Percentiles rank a stretch among this genome's conserved stretches.
Conservation (phyloP, 64 coral and sea anemone species). For the Montipora capricornis region DNA sequence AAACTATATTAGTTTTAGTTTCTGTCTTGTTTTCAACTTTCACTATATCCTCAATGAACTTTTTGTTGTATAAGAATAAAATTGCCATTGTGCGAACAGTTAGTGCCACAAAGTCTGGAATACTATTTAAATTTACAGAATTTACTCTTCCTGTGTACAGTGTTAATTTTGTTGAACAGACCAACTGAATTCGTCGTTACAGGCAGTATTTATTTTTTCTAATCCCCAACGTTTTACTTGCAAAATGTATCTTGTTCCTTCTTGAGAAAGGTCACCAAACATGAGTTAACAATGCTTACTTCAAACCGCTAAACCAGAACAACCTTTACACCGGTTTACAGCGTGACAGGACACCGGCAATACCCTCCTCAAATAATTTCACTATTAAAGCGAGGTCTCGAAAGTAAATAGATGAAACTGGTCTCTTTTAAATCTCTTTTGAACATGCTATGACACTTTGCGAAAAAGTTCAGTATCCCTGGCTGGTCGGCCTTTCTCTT, state of each 20-base stretch:
- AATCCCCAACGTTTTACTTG: conserved; percentile 6
- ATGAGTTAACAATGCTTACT: conserved; percentile 3
- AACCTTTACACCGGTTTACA: background rate
- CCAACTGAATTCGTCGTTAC: conserved; percentile 21
- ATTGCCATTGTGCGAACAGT: conserved; percentile 7
- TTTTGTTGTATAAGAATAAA: conserved; percentile 7
- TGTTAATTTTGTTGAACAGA: conserved; percentile 14
- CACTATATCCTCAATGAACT: background rate
- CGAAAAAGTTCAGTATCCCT: conserved; percentile 13
- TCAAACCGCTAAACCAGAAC: background rate
- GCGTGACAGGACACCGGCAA: conserved; percentile 15
- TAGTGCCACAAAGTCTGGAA: conserved; percentile 20
- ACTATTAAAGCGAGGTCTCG: background rate
- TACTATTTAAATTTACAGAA: conserved; percentile 7
- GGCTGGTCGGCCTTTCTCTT: conserved; percentile 10
- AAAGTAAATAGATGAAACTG: conserved; percentile 12
- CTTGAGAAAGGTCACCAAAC: conserved; percentile 21
- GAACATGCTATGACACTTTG: background rate
- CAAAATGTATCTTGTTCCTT: conserved; percentile 2
- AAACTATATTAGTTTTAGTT: conserved; percentile 21
- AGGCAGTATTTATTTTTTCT: conserved; percentile 12
- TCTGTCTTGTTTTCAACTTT: conserved; percentile 13
- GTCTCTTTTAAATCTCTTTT: conserved; percentile 3
- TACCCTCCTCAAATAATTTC: conserved; percentile 18
- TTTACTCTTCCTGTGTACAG: conserved; percentile 7